Evolutionary conservation across 2,797 vertebrate species (phyloP), one percentile per base, ranked within the genome.

Genomic region (Ara ararauna): DNA sequence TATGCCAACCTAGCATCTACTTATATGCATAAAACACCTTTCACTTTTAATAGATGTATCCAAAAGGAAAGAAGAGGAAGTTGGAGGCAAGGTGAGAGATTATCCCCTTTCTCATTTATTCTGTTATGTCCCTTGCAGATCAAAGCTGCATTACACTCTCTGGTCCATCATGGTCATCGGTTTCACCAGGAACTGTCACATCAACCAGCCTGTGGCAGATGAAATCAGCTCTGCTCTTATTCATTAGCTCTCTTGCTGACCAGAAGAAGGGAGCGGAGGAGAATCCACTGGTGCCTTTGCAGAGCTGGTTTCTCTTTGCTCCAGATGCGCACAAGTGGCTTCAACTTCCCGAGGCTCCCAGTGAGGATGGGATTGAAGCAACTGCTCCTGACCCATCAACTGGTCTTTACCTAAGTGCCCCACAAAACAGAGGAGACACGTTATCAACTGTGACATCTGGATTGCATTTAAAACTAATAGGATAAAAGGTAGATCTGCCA

Each of bases 351-450:
- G 1, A 42, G 27, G 53, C 36, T 78, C n/a, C 19, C 48, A 10
- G 27, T 7, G n/a, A 87, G 54, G 34, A 58, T 23, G 14, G 17
- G 53, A 0, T 2, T 48, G 62, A 53, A 56, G 65, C 13, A 89
- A n/a, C 34, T 3, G 1, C 54, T 73, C 21, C 85, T 66, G 26
- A 68, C 27, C 32, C 11, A 74, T 12, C 8, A 11, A 32, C 2
- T 36, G 38, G 5, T 45, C 34, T 72, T 81, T 50, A 18, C 18
- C 32, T 30, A 9, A 32, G 29, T 17, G 42, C 8, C 32, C 18
- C 53, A 27, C 5, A 61, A 81, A 72, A 27, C 6, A 2, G 0
- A 42, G 29, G 22, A 47, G 32, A 29, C 5, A 9, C 0, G 0
- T 42, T 54, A 50, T 47, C 47, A 48, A n/a, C 36, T 7, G 32